These are phyloP conservation scores for Lepidothrix coronata DNA, from an alignment of 2,113 vertebrate species.

Conservation along the genomic window DNA sequence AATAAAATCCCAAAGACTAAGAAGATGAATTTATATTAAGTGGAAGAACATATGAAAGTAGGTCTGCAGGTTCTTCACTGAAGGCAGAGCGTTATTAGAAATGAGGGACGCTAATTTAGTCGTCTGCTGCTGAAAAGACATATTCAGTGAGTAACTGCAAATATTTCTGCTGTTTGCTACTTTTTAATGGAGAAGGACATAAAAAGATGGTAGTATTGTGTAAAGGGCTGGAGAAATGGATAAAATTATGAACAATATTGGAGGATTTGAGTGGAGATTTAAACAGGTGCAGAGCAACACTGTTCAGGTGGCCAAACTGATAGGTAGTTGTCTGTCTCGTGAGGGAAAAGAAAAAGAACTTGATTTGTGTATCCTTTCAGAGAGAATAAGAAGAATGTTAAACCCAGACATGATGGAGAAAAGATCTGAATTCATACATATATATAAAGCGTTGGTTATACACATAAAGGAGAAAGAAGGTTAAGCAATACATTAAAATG, in stretches of 20 bases:
- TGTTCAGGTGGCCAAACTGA: not conserved
- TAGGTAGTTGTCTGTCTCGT: not conserved
- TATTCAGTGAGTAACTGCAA: not conserved
- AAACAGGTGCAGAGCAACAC: not conserved
- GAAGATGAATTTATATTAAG: not conserved
- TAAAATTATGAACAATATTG: not conserved
- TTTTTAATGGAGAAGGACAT: not conserved
- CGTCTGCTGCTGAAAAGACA: not conserved
- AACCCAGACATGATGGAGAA: not conserved
- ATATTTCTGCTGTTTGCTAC: not conserved
- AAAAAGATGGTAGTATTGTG: not conserved
- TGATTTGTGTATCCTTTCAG: not conserved
- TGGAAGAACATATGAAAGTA: not conserved
- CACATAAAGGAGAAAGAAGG: not conserved
- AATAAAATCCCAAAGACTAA: slow-evolving; percentile 1
- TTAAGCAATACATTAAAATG: not conserved
- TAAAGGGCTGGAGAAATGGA: not conserved
- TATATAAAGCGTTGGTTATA: not conserved
- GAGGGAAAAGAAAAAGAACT: not conserved
- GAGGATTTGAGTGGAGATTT: not conserved
- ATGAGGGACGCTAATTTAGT: not conserved
- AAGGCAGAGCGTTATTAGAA: not conserved
- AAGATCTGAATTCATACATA: not conserved
- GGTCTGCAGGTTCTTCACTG: not conserved
- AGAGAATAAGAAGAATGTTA: not conserved